A percentile compares a stretch with the other conserved stretches of the same genome.
Evolutionary conservation across 2,888 invertebrate species (phyloP).

Genomic region (Melanostoma scalare): DNA sequence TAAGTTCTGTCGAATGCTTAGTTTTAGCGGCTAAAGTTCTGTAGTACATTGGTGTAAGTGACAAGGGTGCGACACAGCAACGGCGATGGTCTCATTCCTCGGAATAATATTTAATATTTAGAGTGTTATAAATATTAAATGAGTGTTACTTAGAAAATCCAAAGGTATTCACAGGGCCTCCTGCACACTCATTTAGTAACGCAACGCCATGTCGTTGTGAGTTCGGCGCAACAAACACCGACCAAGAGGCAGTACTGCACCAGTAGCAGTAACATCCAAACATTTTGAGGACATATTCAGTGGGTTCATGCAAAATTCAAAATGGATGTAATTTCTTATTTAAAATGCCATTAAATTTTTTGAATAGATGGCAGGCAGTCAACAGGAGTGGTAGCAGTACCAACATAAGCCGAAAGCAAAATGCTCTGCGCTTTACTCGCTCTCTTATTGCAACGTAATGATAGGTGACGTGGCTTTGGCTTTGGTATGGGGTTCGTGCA

Average conservation of each 20-base stretch:
- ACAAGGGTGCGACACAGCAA: constrained; percentile 21
- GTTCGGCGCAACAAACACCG: constrained; percentile 59
- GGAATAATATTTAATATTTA: constrained; percentile 83
- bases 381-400: constrained; percentile 39
- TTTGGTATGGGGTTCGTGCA: constrained; percentile 15
- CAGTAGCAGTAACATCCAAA: constrained; percentile 60
- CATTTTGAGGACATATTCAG: constrained; percentile 72
- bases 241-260: constrained; percentile 19
- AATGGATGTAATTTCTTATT: constrained; percentile 81
- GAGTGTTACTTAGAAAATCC: constrained; percentile 82
- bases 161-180: constrained; percentile 79
- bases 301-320: constrained; percentile 80
- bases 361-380: constrained; percentile 78
- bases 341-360: constrained; percentile 82
- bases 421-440: constrained; percentile 26
- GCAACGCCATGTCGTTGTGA: constrained; percentile 52
- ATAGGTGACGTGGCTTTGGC: constrained; percentile 37
- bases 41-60: constrained; percentile 11
- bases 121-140: constrained; percentile 83
- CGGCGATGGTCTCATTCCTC: constrained; percentile 55
- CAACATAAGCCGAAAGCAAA: constrained; percentile 40
- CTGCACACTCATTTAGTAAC: constrained; percentile 57
- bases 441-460: constrained; percentile 62
- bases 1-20: constrained; percentile 38
- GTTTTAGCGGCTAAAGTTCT: constrained; percentile 54